Evolutionary conservation across 2,113 vertebrate species (phyloP).

Genomic region (Gracilinanus agilis): DNA sequence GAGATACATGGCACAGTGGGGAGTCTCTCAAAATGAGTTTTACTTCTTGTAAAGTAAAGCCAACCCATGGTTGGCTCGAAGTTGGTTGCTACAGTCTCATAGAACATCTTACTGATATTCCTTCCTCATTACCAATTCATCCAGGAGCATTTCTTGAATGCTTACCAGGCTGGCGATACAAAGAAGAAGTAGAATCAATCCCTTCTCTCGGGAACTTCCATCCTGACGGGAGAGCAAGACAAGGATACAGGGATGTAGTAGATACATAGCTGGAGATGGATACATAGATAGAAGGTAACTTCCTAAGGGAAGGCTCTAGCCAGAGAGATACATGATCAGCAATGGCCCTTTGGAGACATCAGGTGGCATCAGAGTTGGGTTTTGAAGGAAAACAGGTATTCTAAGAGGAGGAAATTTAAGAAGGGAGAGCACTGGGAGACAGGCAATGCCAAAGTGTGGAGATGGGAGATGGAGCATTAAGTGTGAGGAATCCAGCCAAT

Average conservation of each 20-base stretch:
- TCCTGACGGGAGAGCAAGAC: too few relatives aligned
- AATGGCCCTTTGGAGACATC: not conserved
- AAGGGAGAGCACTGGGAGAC: not conserved
- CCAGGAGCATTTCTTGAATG: constrained; percentile 11
- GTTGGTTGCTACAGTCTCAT: not conserved
- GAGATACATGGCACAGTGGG: too few relatives aligned
- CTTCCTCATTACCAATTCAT: not conserved
- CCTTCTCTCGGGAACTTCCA: not conserved
- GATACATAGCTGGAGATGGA: too few relatives aligned
- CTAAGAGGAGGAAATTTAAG: not conserved
- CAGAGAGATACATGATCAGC: not conserved
- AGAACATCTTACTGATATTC: not conserved
- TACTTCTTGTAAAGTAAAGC: too few relatives aligned
- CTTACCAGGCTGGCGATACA: not conserved
- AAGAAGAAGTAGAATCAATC: too few relatives aligned
- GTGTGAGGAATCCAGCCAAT: too few relatives aligned
- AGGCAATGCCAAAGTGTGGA: not conserved
- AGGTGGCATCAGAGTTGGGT: not conserved
- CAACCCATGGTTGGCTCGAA: too few relatives aligned
- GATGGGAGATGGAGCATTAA: not conserved
- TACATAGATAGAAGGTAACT: not conserved
- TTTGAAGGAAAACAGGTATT: too few relatives aligned
- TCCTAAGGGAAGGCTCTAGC: not conserved
- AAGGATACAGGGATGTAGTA: too few relatives aligned
- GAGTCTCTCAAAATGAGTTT: not conserved